phyloP scores from a whole-genome alignment of 2,113 vertebrate species.

The Aldabrachelys gigantea region DNA sequence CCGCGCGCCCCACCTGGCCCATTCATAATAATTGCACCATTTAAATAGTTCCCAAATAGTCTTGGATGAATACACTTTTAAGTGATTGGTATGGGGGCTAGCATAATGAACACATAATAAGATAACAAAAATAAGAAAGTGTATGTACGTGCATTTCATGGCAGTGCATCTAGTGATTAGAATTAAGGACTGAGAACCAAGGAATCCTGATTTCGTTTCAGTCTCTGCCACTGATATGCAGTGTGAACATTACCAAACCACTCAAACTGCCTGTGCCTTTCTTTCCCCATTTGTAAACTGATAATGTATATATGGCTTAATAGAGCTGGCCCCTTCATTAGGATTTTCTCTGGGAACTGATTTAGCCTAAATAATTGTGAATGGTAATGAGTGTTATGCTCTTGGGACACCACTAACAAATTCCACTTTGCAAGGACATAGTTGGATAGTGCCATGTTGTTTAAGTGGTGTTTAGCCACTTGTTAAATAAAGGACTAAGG shows the following conservation, averaged over 20 bases:
- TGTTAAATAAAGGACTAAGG: background rate
- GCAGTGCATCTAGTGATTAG: rapidly evolving
- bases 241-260: background rate
- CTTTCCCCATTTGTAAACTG: background rate
- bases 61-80: background rate
- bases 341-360: background rate
- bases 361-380: slow-evolving; percentile 31
- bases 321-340: background rate
- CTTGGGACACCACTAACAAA: background rate
- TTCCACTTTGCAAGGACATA: slow-evolving; percentile 18
- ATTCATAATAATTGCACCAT: background rate
- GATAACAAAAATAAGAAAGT: background rate
- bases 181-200: background rate
- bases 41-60: background rate
- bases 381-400: slow-evolving; percentile 6
- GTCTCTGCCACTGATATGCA: background rate
- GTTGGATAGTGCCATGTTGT: background rate
- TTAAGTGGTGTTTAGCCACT: background rate
- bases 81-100: background rate
- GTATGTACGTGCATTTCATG: rapidly evolving
- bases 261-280: rapidly evolving
- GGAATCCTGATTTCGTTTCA: rapidly evolving
- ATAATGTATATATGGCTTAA: background rate
- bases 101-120: background rate
- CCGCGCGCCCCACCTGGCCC: background rate